Conservation (phyloP, 2,113 vertebrate species). For the Brachyhypopomus gauderio region DNA sequence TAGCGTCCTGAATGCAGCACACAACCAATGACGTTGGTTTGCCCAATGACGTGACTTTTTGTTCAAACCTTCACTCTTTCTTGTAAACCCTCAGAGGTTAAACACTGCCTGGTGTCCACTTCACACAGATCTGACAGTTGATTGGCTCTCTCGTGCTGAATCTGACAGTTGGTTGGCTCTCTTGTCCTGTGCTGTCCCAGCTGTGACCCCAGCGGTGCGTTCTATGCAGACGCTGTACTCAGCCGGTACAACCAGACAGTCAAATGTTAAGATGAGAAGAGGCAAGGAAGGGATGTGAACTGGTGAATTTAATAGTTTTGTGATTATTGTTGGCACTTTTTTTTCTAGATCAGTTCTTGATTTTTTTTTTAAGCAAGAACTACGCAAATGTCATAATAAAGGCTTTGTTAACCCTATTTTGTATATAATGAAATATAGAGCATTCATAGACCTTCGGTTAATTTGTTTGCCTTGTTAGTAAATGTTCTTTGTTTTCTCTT, state of each 20-base stretch:
- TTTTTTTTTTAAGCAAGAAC: conserved; percentile 61
- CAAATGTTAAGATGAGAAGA: conserved; percentile 66
- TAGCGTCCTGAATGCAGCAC: conserved; percentile 37
- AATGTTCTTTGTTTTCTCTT: conserved; percentile 10
- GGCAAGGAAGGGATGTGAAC: conserved; percentile 52
- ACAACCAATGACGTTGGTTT: conserved; percentile 40
- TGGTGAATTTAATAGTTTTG: conserved; percentile 64
- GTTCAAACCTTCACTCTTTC: conserved; percentile 55
- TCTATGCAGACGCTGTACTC: conserved; percentile 64
- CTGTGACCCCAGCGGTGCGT: conserved; percentile 60
- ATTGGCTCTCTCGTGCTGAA: not conserved
- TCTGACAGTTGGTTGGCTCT: conserved; percentile 25
- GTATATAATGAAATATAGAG: conserved; percentile 69
- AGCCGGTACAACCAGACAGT: conserved; percentile 62
- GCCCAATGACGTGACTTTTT: conserved; percentile 10
- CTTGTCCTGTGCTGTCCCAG: conserved; percentile 59
- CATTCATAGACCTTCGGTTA: conserved; percentile 58
- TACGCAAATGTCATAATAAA: conserved; percentile 56
- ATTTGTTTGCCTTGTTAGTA: conserved; percentile 17
- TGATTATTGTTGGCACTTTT: conserved; percentile 70
- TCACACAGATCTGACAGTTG: conserved; percentile 46
- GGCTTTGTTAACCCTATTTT: conserved; percentile 58
- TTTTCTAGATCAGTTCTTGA: conserved; percentile 48
- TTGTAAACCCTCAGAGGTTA: conserved; percentile 43
- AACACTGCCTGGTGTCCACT: conserved; percentile 60